Conservation (phyloP, 2,888 invertebrate genomes). For the Drosophila colorata region DNA sequence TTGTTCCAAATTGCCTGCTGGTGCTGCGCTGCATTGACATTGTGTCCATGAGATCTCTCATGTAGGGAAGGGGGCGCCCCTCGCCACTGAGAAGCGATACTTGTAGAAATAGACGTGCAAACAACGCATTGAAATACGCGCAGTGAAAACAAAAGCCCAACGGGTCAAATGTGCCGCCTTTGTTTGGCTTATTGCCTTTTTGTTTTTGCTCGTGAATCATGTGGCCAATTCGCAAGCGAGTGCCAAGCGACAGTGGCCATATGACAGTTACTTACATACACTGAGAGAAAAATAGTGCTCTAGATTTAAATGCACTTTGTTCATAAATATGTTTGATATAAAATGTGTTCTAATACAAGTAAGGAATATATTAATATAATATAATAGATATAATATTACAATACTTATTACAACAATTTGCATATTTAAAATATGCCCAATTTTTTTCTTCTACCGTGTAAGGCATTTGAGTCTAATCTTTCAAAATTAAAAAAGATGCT, state of each 20-base stretch:
- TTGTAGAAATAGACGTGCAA: slow-evolving; percentile 23
- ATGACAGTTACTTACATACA: slow-evolving; percentile 8
- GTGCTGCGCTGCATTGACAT: slow-evolving; percentile 26
- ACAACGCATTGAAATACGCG: slow-evolving; percentile 14
- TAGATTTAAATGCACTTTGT: too few species aligned
- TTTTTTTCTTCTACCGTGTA: too few species aligned
- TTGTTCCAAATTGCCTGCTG: slow-evolving; percentile 4
- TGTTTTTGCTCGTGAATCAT: slow-evolving; percentile 49
- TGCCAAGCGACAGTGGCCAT: slow-evolving; percentile 9
- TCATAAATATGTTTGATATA: too few species aligned
- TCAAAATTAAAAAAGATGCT: too few species aligned
- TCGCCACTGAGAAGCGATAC: neutral
- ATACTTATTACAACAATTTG: too few species aligned
- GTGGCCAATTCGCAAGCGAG: slow-evolving; percentile 34
- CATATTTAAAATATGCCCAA: too few species aligned
- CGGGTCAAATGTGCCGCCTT: slow-evolving; percentile 60
- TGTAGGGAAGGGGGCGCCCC: neutral
- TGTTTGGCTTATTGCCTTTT: slow-evolving; percentile 31
- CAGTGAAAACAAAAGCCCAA: slow-evolving; percentile 40
- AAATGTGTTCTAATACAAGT: too few species aligned
- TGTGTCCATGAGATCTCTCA: slow-evolving; percentile 29
- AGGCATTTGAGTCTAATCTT: too few species aligned
- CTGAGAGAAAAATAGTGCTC: neutral
- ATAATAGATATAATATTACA: too few species aligned
- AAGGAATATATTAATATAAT: too few species aligned